A percentile compares a stretch with the other conserved stretches of the same genome.
Conservation (phyloP, 2,113 vertebrate species). For the Litocranius walleri region DNA sequence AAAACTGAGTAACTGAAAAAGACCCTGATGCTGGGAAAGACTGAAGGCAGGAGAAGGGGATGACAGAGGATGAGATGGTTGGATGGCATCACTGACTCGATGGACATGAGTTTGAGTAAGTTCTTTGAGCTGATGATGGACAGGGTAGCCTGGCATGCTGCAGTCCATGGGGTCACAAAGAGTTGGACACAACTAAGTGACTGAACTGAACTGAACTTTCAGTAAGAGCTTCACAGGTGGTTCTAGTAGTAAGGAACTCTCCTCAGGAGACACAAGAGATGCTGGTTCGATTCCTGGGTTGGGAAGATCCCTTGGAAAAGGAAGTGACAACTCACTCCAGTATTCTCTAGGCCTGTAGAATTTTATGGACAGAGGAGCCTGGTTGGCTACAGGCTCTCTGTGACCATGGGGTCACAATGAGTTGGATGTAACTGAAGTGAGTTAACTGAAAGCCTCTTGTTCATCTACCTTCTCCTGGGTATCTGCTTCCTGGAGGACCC, state of each 20-base stretch:
- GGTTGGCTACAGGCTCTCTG: neutral
- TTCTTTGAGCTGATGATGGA: neutral
- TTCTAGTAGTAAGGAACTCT: neutral
- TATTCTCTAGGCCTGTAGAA: neutral
- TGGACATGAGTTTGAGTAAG: neutral
- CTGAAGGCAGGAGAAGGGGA: neutral
- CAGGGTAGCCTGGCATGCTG: neutral
- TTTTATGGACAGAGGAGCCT: neutral
- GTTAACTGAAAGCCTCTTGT: neutral
- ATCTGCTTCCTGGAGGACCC: neutral
- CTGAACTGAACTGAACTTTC: neutral
- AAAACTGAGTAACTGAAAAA: neutral
- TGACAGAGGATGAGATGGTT: neutral
- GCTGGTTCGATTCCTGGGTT: neutral
- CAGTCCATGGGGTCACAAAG: neutral
- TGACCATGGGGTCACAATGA: neutral
- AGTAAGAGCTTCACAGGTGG: neutral
- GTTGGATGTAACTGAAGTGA: neutral
- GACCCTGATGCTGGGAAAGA: neutral
- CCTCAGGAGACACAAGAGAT: neutral
- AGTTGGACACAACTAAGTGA: accelerated
- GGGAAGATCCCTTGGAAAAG: neutral
- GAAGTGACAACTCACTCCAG: neutral
- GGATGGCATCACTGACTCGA: neutral
- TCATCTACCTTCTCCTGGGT: neutral